Evolutionary conservation across 92 coral and sea anemone species (phyloP).

Genomic region (Porites divaricata): DNA sequence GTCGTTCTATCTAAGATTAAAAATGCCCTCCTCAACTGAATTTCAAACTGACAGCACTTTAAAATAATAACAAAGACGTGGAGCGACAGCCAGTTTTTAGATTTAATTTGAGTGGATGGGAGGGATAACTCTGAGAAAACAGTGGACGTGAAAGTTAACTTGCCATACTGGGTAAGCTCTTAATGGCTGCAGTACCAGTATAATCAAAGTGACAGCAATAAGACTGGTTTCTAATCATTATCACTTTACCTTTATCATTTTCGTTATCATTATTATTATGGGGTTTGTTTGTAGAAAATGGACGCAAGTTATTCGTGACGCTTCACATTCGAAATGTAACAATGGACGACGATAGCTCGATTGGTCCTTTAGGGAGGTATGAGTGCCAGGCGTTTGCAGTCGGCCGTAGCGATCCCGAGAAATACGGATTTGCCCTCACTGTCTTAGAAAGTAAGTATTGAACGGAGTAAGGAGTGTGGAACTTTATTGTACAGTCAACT

Average conservation of each 20-base stretch:
- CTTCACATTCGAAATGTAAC: conserved; percentile 19
- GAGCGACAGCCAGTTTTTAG: too few relatives aligned
- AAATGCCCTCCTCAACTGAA: too few relatives aligned
- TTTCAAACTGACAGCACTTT: too few relatives aligned
- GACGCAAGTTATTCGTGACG: conserved; percentile 23
- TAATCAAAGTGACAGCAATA: background rate
- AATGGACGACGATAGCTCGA: background rate
- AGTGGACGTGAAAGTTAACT: too few relatives aligned
- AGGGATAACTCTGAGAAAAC: too few relatives aligned
- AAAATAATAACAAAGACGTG: too few relatives aligned
- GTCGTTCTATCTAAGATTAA: too few relatives aligned
- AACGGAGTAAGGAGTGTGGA: too few relatives aligned
- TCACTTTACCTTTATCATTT: background rate
- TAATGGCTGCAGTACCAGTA: too few relatives aligned
- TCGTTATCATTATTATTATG: background rate
- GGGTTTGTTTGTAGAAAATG: conserved; percentile 12
- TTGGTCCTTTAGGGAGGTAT: background rate
- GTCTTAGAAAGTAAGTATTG: conserved; percentile 4
- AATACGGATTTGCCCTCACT: background rate
- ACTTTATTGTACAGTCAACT: too few relatives aligned
- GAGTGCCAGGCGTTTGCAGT: conserved; percentile 7
- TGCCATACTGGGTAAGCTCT: too few relatives aligned
- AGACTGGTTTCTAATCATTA: background rate
- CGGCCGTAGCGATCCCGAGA: fast-evolving
- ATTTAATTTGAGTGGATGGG: too few relatives aligned